phyloP scores from a whole-genome alignment of 2,797 vertebrate species.

The Chromis chromis region DNA sequence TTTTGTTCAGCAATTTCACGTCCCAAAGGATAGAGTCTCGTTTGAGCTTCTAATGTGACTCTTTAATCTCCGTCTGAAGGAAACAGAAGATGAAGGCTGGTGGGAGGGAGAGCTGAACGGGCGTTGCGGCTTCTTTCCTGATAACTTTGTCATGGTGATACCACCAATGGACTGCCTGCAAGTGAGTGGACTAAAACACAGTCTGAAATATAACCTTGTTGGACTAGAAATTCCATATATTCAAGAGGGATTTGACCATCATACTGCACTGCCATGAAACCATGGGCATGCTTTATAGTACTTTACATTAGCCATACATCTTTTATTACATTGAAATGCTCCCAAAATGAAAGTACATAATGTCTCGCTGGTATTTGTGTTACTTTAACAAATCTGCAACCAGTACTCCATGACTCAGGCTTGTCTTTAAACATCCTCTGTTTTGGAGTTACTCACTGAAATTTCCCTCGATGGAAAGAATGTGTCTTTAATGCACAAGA shows the following conservation, averaged over 20 bases:
- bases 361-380: constrained; percentile 2
- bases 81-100: constrained; percentile 90
- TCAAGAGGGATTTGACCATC: constrained; percentile 4
- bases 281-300: constrained; percentile 37
- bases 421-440: constrained; percentile 45
- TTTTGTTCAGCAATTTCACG: constrained; percentile 33
- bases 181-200: constrained; percentile 75
- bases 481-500: constrained; percentile 31
- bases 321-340: constrained; percentile 5
- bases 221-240: neutral
- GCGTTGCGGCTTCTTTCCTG: constrained; percentile 88
- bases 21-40: constrained; percentile 36
- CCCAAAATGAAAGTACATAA: constrained; percentile 1
- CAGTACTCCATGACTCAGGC: constrained; percentile 67
- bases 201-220: neutral
- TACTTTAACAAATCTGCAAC: constrained; percentile 23
- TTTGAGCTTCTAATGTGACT: constrained; percentile 56
- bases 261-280: constrained; percentile 27
- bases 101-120: constrained; percentile 91
- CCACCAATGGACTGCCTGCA: constrained; percentile 68
- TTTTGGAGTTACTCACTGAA: constrained; percentile 71
- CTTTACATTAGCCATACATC: constrained; percentile 2
- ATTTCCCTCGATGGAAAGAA: constrained; percentile 68
- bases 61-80: constrained; percentile 80
- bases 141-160: constrained; percentile 91